phyloP scores from a whole-genome alignment of 2,797 vertebrate genomes.

The Sebastes variabilis region DNA sequence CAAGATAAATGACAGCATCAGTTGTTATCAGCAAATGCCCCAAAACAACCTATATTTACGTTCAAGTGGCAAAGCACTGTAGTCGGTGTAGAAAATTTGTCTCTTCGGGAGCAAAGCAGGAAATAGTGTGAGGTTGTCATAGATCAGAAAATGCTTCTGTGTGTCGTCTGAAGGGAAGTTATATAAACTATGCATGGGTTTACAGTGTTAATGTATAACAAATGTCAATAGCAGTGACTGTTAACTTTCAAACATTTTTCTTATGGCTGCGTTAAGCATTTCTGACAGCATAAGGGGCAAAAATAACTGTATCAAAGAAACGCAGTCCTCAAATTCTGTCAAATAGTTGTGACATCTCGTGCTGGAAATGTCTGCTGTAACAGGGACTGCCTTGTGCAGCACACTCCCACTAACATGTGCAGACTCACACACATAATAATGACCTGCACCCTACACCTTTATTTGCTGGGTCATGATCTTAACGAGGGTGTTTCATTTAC shows the following conservation, averaged over 20 bases:
- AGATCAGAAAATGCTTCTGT: background rate
- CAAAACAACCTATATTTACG: background rate
- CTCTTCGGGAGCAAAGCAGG: background rate
- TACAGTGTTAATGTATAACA: background rate
- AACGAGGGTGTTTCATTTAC: constrained; percentile 47
- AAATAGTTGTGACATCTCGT: background rate
- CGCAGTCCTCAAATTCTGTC: background rate
- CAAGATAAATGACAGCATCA: background rate
- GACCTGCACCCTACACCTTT: background rate
- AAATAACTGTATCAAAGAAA: background rate
- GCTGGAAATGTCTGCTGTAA: background rate
- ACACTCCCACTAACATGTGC: background rate
- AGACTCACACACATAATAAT: background rate
- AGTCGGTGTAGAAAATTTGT: background rate
- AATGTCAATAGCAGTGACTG: background rate
- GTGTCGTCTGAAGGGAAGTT: background rate
- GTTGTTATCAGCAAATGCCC: background rate
- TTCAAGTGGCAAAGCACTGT: background rate
- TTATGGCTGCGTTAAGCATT: background rate
- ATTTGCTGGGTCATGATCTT: constrained; percentile 33
- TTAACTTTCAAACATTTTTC: background rate
- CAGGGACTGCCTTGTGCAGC: background rate
- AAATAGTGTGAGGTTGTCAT: background rate
- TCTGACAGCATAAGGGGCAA: background rate
- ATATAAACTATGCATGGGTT: background rate